Evolutionary conservation across 1,140 invertebrate genomes (phyloP).

Genomic region (Gryllus bimaculatus): DNA sequence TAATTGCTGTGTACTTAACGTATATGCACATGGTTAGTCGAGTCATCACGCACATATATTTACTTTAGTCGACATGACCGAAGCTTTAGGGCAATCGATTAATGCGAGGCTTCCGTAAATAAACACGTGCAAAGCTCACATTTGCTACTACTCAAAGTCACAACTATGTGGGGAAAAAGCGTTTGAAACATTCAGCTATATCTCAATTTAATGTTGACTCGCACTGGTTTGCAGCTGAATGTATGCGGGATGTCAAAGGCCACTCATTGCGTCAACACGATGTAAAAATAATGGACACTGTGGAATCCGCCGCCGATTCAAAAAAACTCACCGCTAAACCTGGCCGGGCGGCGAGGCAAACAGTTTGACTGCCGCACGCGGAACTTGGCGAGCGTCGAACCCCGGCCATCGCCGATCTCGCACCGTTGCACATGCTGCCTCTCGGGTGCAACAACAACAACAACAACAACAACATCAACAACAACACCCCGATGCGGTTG

Average conservation of each 20-base stretch:
- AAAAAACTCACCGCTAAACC: no score
- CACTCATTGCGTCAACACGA: background rate
- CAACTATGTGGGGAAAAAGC: background rate
- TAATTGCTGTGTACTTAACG: background rate
- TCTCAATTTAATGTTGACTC: background rate
- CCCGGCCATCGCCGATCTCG: no score
- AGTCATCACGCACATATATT: background rate
- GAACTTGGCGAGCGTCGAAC: no score
- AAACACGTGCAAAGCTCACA: background rate
- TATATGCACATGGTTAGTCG: background rate
- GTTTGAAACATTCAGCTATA: background rate
- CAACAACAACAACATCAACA: no score
- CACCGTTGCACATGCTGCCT: no score
- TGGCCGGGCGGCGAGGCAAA: no score
- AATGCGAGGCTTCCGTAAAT: background rate
- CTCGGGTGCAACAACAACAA: no score
- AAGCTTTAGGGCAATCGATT: background rate
- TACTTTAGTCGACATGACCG: background rate
- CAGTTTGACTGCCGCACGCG: no score
- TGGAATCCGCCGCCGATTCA: no score
- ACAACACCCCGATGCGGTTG: no score
- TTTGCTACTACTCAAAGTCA: background rate
- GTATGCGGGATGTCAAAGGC: background rate
- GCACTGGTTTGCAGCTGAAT: background rate
- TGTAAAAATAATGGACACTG: background rate